Evolutionary conservation across 2,888 invertebrate genomes (phyloP).

Genomic region (Pristionchus mayeri): DNA sequence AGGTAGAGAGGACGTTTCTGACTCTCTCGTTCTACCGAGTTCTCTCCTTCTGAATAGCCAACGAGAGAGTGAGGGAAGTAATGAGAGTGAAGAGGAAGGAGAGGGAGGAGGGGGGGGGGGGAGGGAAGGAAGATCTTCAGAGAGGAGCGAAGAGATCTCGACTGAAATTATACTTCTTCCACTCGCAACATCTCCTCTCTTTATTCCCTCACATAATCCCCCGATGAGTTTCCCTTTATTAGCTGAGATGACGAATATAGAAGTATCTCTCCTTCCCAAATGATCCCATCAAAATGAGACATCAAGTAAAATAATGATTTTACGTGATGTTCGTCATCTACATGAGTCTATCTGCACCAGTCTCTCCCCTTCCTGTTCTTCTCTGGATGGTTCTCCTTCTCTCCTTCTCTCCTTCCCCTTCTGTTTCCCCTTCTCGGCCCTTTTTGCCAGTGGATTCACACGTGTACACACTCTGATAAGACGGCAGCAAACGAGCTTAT

Average conservation of each 20-base stretch:
- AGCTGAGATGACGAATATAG: too few species aligned
- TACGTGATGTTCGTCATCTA: too few species aligned
- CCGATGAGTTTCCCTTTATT: neutral
- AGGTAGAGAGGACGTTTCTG: neutral
- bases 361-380: too few species aligned
- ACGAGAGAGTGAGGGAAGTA: conserved; percentile 9
- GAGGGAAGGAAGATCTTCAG: neutral
- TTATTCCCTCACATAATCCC: neutral
- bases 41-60: neutral
- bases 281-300: too few species aligned
- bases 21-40: neutral
- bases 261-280: too few species aligned
- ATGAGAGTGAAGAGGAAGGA: too few species aligned
- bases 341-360: too few species aligned
- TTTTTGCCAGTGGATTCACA: neutral
- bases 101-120: neutral
- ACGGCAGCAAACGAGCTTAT: conserved; percentile 26
- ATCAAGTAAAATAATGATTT: too few species aligned
- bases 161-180: conserved; percentile 5
- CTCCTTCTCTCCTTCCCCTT: conserved; percentile 3
- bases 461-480: conserved; percentile 1
- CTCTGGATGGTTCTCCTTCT: neutral
- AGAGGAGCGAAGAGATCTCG: conserved; percentile 42
- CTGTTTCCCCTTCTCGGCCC: neutral
- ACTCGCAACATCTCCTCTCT: neutral